Conservation (phyloP, 2,797 vertebrate species). For the Oceanodroma leucorhoa region DNA sequence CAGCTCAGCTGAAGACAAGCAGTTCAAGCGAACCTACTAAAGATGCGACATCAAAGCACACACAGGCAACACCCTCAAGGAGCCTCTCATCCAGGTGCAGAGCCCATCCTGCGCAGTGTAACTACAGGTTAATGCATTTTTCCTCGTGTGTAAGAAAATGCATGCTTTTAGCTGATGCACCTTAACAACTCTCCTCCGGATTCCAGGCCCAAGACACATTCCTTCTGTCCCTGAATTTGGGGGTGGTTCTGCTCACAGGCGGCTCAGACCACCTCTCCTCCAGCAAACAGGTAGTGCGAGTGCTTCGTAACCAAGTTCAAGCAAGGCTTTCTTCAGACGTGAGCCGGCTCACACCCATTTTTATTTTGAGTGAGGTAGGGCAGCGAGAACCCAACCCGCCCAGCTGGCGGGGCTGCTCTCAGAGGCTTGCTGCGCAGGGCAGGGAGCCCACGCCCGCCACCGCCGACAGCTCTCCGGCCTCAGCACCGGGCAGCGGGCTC, state of each 20-base stretch:
- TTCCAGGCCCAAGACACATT: too few species aligned
- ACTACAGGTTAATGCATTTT: background rate
- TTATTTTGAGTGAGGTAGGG: accelerated
- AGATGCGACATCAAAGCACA: background rate
- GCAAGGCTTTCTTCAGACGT: accelerated
- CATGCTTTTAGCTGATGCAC: background rate
- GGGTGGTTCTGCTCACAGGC: background rate
- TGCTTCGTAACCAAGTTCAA: background rate
- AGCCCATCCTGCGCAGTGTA: accelerated
- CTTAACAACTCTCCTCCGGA: background rate
- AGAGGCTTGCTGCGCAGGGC: background rate
- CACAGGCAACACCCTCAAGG: too few species aligned
- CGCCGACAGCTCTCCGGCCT: background rate
- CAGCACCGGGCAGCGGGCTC: background rate
- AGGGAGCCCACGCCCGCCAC: accelerated
- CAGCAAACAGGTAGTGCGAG: accelerated
- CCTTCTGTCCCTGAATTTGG: background rate
- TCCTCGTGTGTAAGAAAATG: accelerated
- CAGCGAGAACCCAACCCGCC: too few species aligned
- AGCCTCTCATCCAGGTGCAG: background rate
- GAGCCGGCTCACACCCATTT: background rate
- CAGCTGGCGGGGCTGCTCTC: too few species aligned
- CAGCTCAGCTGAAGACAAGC: background rate
- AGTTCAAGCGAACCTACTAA: background rate
- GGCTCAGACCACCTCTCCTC: background rate